A percentile compares a stretch with the other conserved stretches of the same genome.
Conservation (phyloP, 2,797 vertebrate genomes). For the Leuciscus waleckii region DNA sequence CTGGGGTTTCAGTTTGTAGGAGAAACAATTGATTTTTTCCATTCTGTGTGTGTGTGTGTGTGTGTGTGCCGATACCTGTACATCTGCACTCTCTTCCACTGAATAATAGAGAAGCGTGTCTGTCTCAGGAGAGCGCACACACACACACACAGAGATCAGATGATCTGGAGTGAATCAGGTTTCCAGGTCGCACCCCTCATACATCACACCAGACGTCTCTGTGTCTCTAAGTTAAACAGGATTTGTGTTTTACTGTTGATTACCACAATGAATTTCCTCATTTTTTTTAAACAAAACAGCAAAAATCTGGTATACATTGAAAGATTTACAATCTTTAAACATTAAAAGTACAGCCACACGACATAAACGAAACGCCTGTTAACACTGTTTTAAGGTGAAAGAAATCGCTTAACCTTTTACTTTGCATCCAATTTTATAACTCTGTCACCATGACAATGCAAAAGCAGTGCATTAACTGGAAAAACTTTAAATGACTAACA, state of each 20-base stretch:
- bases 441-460: not conserved
- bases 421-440: not conserved
- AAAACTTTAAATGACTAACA: not conserved
- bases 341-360: not conserved
- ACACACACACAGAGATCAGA: conserved; percentile 58
- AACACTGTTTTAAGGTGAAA: not conserved
- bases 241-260: not conserved
- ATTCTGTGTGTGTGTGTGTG: conserved; percentile 24
- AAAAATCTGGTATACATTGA: not conserved
- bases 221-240: not conserved
- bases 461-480: not conserved
- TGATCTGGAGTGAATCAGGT: conserved; percentile 49
- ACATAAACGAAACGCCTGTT: not conserved
- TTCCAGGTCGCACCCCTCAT: conserved; percentile 15
- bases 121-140: conserved; percentile 47
- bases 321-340: not conserved
- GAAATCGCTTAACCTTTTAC: not conserved
- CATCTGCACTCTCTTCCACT: conserved; percentile 61
- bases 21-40: not conserved
- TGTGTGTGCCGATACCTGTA: conserved; percentile 36
- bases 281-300: too few relatives aligned
- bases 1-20: too few relatives aligned
- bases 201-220: not conserved
- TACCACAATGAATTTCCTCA: not conserved
- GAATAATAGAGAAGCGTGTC: conserved; percentile 78